These are phyloP conservation scores for Lutjanus argentimaculatus DNA, from an alignment of 2,797 vertebrate species.

Conservation along the genomic window DNA sequence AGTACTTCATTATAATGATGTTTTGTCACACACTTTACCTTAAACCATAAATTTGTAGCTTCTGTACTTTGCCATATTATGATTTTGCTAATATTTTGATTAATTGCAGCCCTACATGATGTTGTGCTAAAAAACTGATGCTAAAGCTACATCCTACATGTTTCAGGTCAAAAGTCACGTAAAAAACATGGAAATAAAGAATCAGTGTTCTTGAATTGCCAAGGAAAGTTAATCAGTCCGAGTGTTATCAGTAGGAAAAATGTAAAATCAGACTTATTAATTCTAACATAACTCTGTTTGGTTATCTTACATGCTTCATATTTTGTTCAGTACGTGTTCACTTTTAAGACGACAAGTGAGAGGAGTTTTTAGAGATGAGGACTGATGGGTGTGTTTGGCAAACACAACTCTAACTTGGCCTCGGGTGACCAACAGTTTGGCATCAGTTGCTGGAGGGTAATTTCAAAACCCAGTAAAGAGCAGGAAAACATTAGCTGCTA, in stretches of 20 bases:
- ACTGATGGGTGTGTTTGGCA: background rate
- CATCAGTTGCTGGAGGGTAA: background rate
- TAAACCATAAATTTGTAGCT: no score
- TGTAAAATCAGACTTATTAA: background rate
- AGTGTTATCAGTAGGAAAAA: background rate
- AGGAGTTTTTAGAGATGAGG: background rate
- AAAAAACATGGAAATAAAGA: no score
- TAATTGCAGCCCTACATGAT: no score
- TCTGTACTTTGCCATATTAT: no score
- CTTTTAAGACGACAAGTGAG: no score
- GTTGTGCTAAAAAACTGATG: background rate
- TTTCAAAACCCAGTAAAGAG: background rate
- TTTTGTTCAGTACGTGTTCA: background rate
- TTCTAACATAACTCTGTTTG: background rate
- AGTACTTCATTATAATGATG: no score
- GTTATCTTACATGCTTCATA: background rate
- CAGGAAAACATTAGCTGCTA: background rate
- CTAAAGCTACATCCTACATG: background rate
- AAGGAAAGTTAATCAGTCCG: background rate
- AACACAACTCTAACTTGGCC: background rate
- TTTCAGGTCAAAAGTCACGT: background rate
- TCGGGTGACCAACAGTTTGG: background rate
- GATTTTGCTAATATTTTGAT: no score
- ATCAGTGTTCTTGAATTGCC: background rate
- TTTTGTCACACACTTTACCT: no score